These are phyloP conservation scores for Cnemophilus loriae DNA, from an alignment of 2,113 vertebrate species.

Conservation along the genomic window DNA sequence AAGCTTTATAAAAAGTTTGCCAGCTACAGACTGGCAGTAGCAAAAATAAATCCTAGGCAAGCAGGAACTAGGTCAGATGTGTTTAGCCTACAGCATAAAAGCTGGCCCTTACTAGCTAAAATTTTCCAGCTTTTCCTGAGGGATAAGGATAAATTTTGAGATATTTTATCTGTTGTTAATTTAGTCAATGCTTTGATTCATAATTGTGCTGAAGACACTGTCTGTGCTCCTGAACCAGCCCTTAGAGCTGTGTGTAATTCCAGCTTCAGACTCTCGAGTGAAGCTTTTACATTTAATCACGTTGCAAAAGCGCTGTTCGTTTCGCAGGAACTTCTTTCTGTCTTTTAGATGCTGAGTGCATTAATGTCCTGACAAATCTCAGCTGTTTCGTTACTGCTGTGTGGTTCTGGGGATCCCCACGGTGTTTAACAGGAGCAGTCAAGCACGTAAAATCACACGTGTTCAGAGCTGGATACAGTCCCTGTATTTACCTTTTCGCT, in stretches of 20 bases:
- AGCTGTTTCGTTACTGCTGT: not conserved
- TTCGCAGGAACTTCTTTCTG: not conserved
- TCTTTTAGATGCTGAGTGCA: not conserved
- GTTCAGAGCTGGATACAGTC: not conserved
- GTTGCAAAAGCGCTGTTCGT: not conserved
- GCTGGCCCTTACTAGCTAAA: slow-evolving; percentile 1
- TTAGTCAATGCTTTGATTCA: slow-evolving; percentile 20
- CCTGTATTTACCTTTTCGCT: not conserved
- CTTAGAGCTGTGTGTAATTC: not conserved
- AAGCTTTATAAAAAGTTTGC: slow-evolving; percentile 28
- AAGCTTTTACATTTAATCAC: not conserved
- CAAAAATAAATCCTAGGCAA: slow-evolving; percentile 49
- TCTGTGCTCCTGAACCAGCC: not conserved
- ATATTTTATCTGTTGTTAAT: slow-evolving; percentile 32
- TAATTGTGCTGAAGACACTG: not conserved
- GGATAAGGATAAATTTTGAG: slow-evolving; percentile 1
- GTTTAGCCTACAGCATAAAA: slow-evolving; percentile 44
- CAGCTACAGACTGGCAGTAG: not conserved
- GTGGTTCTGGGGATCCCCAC: not conserved
- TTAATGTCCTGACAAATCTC: not conserved
- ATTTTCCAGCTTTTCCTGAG: not conserved
- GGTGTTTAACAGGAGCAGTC: not conserved
- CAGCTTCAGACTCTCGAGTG: not conserved
- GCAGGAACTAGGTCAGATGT: slow-evolving; percentile 55
- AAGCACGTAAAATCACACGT: not conserved